Percentiles rank a stretch among this genome's conserved stretches.
These are phyloP conservation scores for Saturnia japonica DNA, from an alignment of 2,888 invertebrate genomes.

Conservation along the genomic window DNA sequence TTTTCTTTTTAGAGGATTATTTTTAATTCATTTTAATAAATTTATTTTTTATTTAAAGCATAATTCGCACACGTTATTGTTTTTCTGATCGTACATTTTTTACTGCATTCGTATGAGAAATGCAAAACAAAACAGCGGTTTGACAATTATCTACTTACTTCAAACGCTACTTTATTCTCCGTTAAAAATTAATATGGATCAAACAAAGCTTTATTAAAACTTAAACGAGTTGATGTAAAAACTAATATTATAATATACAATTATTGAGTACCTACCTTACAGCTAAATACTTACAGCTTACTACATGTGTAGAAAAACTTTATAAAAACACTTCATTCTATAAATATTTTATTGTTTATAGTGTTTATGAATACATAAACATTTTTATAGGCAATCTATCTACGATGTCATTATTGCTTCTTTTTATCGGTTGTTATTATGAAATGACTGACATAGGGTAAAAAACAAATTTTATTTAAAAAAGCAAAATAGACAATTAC, in stretches of 20 bases:
- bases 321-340: not conserved
- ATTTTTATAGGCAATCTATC: not conserved
- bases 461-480: not conserved
- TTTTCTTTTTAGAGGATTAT: no score
- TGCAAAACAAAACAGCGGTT: no score
- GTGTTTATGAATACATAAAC: constrained; percentile 3
- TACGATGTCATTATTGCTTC: not conserved
- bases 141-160: no score
- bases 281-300: not conserved
- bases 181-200: not conserved
- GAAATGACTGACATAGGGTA: not conserved
- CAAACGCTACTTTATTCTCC: not conserved
- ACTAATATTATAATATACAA: not conserved
- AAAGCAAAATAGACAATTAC: not conserved
- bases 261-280: not conserved
- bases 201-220: constrained; percentile 1
- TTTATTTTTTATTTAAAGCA: no score
- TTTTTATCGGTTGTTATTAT: not conserved
- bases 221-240: not conserved
- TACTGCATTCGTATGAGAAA: no score
- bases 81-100: no score
- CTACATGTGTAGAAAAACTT: not conserved
- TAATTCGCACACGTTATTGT: no score
- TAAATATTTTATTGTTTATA: not conserved
- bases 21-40: no score